Percentiles rank a stretch among this genome's conserved stretches.
Conservation (phyloP, 2,888 invertebrate genomes). For the Galerucella nymphaeae region DNA sequence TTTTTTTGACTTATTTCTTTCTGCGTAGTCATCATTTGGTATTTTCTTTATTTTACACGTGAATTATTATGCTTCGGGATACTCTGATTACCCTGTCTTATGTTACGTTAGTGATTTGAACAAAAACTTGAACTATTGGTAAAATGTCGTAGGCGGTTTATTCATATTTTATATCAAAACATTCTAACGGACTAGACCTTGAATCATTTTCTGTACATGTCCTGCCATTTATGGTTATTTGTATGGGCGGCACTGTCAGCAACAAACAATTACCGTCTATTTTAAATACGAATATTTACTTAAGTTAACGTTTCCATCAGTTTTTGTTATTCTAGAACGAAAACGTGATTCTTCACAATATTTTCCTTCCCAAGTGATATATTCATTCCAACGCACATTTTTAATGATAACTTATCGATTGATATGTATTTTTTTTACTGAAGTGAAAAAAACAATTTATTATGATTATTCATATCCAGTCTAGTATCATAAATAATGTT, state of each 20-base stretch:
- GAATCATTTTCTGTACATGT: neutral
- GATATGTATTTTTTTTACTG: no score
- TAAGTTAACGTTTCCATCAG: neutral
- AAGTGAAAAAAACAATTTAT: no score
- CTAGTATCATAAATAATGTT: no score
- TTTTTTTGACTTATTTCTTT: no score
- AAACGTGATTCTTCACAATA: no score
- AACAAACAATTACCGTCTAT: neutral
- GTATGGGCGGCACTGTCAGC: neutral
- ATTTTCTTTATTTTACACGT: no score
- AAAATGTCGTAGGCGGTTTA: neutral
- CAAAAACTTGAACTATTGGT: neutral
- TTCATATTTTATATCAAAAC: neutral
- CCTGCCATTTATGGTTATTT: constrained; percentile 2
- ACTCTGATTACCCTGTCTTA: neutral
- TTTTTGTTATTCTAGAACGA: neutral
- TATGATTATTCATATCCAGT: no score
- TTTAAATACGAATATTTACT: neutral
- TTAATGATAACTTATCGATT: no score
- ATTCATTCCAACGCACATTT: no score
- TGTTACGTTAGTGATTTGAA: neutral
- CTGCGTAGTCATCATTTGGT: no score
- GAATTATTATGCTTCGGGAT: neutral
- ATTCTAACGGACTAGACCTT: constrained; percentile 1
- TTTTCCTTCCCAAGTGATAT: no score